Evolutionary conservation across 2,888 invertebrate genomes (phyloP).

Genomic region (Eurytoma californica): DNA sequence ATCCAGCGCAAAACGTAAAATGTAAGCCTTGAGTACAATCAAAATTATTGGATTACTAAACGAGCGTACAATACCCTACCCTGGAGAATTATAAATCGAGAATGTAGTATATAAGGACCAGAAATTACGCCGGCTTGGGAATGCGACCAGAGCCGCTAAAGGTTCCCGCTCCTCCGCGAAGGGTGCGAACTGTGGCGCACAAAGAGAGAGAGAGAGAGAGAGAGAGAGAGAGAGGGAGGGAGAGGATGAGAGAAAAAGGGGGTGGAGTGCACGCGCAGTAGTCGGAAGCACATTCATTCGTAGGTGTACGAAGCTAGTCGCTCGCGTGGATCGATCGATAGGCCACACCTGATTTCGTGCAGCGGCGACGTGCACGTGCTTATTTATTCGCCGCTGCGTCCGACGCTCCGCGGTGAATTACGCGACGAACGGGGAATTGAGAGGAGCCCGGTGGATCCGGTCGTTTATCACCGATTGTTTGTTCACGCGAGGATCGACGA

Average conservation of each 20-base stretch:
- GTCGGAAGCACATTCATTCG: not conserved
- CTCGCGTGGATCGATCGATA: constrained; percentile 11
- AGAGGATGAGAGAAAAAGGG: not conserved
- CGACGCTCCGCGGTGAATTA: not conserved
- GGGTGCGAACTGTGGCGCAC: too few relatives aligned
- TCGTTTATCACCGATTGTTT: too few relatives aligned
- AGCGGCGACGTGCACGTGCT: not conserved
- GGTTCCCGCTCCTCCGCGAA: too few relatives aligned
- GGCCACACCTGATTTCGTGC: constrained; percentile 21
- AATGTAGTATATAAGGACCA: not conserved
- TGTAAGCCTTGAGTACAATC: not conserved
- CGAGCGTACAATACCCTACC: not conserved
- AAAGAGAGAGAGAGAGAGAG: too few relatives aligned
- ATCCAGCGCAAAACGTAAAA: not conserved
- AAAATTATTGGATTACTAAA: not conserved
- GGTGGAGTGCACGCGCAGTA: too few relatives aligned
- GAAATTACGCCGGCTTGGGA: constrained; percentile 3
- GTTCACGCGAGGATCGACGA: too few relatives aligned
- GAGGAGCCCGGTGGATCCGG: not conserved
- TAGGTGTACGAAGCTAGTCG: not conserved
- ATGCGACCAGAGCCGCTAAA: not conserved
- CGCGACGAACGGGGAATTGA: not conserved
- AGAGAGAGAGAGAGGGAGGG: not conserved
- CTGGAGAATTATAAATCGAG: constrained; percentile 1
- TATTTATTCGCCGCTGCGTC: not conserved